These are phyloP conservation scores for Dolichotis patagonum DNA, from an alignment of 2,113 vertebrate genomes.

Conservation along the genomic window DNA sequence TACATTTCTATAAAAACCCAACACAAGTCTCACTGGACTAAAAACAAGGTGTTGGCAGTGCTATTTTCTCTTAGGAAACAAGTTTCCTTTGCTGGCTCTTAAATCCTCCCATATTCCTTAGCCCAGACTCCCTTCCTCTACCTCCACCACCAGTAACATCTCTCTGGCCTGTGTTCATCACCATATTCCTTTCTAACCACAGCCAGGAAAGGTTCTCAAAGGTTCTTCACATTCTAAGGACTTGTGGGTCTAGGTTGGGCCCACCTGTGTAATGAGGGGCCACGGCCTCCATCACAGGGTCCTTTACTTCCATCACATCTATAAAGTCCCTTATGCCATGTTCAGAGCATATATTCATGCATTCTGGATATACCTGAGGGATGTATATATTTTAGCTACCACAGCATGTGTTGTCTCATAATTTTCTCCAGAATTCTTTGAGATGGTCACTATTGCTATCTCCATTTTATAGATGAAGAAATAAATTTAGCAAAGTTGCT, in stretches of 20 bases:
- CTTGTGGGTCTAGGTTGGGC: background rate
- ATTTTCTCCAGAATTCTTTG: background rate
- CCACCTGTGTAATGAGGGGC: background rate
- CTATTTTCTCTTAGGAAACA: background rate
- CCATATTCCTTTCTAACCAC: background rate
- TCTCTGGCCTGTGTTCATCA: background rate
- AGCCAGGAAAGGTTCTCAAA: background rate
- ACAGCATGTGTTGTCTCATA: background rate
- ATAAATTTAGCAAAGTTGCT: background rate
- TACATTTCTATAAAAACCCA: background rate
- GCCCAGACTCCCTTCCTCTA: background rate
- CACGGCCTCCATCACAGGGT: too few relatives aligned
- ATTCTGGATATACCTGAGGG: background rate
- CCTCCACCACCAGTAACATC: background rate
- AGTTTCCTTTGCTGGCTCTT: background rate
- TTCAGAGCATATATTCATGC: background rate
- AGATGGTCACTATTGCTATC: background rate
- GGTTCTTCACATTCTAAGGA: background rate
- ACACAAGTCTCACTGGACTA: background rate
- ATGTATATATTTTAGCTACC: background rate
- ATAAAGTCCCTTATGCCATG: background rate
- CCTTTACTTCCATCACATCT: background rate
- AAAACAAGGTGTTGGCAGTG: background rate
- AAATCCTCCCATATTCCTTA: background rate
- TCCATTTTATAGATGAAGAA: background rate